Evolutionary conservation across 2,113 vertebrate genomes (phyloP).

Genomic region (Platichthys flesus): DNA sequence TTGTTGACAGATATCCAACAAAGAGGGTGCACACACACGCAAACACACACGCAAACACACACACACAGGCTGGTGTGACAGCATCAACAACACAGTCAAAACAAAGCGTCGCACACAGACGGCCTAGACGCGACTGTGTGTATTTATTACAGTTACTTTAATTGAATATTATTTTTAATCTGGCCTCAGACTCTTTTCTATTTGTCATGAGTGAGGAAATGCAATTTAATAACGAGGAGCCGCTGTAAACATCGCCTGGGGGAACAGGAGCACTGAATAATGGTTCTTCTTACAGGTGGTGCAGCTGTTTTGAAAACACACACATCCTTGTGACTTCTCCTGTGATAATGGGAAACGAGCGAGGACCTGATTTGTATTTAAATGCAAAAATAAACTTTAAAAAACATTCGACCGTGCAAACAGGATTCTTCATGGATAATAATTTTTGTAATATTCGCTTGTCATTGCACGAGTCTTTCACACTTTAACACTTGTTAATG

Average conservation of each 20-base stretch:
- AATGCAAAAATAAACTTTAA: neutral
- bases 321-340: neutral
- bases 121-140: neutral
- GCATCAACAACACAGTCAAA: slow-evolving; percentile 20
- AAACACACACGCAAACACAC: neutral
- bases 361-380: neutral
- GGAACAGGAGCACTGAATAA: slow-evolving; percentile 7
- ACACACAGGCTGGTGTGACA: slow-evolving; percentile 12
- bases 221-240: slow-evolving; percentile 5
- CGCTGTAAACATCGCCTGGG: neutral
- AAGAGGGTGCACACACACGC: slow-evolving; percentile 29
- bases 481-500: slow-evolving; percentile 29
- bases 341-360: neutral
- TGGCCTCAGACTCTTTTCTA: neutral
- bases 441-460: neutral
- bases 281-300: slow-evolving; percentile 3
- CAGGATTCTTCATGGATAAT: neutral
- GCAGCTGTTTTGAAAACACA: neutral
- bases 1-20: slow-evolving; percentile 65
- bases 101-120: slow-evolving; percentile 4
- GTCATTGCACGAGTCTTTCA: slow-evolving; percentile 9
- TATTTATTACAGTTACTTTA: neutral
- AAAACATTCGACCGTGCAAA: neutral
- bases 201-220: neutral
- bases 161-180: slow-evolving; percentile 26